These are phyloP conservation scores for Mycteria americana DNA, from an alignment of 2,797 vertebrate species.

Conservation along the genomic window DNA sequence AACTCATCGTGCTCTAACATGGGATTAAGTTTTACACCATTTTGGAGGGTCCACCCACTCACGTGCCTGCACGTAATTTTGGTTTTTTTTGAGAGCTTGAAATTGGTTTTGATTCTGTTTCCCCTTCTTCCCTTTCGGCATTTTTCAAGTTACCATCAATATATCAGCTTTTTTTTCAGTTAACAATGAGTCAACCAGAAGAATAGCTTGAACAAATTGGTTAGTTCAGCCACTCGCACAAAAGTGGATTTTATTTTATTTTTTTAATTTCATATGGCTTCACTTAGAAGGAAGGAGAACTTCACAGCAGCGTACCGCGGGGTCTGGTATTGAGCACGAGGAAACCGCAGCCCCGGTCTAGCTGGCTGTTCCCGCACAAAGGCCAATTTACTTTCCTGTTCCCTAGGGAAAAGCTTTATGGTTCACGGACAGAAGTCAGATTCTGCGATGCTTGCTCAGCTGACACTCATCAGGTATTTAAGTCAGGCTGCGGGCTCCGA, in stretches of 20 bases:
- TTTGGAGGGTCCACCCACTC: neutral
- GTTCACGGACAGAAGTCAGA: constrained; percentile 48
- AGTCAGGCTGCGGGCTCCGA: neutral
- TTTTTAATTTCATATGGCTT: constrained; percentile 13
- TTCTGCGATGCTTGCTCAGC: constrained; percentile 51
- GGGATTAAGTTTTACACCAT: neutral
- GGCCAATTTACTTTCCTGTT: constrained; percentile 40
- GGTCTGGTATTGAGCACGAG: neutral
- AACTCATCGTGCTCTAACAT: neutral
- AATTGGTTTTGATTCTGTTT: neutral
- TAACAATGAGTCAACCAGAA: constrained; percentile 10
- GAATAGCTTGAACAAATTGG: constrained; percentile 50
- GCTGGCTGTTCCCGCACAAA: constrained; percentile 20
- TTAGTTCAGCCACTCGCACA: constrained; percentile 19
- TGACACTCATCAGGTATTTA: constrained; percentile 58
- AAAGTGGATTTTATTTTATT: neutral
- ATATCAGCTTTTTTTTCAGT: neutral
- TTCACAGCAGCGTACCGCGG: neutral
- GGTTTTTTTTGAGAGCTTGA: neutral
- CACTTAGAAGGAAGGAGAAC: constrained; percentile 17
- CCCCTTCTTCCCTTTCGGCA: neutral
- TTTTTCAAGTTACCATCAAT: neutral
- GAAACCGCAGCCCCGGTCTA: accelerated
- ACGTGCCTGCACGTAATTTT: neutral
- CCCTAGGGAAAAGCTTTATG: constrained; percentile 43